A percentile compares a stretch with the other conserved stretches of the same genome.
phyloP scores from a whole-genome alignment of 2,113 vertebrate species.

The Pseudorhombus dupliciocellatus region DNA sequence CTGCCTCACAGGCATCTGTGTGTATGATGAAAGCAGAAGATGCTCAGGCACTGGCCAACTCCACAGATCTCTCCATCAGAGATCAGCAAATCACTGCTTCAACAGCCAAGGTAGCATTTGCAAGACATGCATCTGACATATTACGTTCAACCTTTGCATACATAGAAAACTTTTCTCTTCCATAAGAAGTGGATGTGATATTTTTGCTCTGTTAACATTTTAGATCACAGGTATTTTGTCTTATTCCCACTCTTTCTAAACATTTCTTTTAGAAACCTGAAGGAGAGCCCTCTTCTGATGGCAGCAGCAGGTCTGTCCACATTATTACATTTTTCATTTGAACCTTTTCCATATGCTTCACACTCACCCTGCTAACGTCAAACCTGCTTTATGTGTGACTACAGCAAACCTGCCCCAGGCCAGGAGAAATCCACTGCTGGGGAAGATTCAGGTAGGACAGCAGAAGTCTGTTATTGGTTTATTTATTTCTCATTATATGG shows the following conservation, averaged over 20 bases:
- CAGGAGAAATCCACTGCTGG: conserved; percentile 5
- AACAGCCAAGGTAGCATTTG: conserved; percentile 47
- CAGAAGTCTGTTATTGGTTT: background rate
- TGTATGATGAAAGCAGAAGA: conserved; percentile 67
- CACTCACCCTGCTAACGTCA: background rate
- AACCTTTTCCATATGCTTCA: background rate
- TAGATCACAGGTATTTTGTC: background rate
- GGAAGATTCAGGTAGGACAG: conserved; percentile 31
- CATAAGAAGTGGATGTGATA: too few species aligned
- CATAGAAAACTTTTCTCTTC: too few species aligned
- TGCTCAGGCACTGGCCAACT: conserved; percentile 53
- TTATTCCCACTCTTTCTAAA: background rate
- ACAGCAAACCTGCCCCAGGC: conserved; percentile 35
- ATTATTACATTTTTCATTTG: background rate
- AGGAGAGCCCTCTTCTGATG: background rate
- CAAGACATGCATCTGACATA: background rate
- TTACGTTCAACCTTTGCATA: too few species aligned
- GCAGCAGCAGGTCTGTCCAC: conserved; percentile 51
- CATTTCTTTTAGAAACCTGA: conserved; percentile 48
- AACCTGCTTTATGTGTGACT: background rate
- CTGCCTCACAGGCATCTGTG: conserved; percentile 63
- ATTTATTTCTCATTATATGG: background rate
- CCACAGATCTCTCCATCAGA: conserved; percentile 56
- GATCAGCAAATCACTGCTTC: conserved; percentile 54
- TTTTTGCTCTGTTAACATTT: background rate